Evolutionary conservation across 2,113 vertebrate genomes (phyloP).

Genomic region (Rhipidura dahli): DNA sequence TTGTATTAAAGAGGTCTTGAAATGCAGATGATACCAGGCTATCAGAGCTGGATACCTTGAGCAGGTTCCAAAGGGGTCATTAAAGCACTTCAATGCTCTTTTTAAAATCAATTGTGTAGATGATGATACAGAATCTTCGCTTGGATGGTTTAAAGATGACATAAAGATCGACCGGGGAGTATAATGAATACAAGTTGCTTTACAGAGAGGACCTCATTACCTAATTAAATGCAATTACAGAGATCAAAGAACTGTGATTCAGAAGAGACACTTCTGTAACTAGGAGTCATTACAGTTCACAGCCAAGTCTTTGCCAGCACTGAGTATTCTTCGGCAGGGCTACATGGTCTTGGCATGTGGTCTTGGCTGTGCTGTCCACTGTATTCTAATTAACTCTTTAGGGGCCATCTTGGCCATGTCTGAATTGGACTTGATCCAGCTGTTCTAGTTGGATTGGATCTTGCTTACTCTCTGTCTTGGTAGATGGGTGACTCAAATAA

Average conservation of each 20-base stretch:
- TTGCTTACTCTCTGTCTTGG: neutral
- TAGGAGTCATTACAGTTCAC: neutral
- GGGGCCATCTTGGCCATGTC: neutral
- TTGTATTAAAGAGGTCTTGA: neutral
- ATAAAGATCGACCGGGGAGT: neutral
- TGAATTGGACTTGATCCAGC: neutral
- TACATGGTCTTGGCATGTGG: neutral
- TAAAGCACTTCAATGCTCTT: neutral
- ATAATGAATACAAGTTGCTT: neutral
- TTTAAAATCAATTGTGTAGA: neutral
- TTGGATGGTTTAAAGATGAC: slow-evolving; percentile 15
- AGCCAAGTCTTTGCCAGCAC: neutral
- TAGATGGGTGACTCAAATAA: neutral
- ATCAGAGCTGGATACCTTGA: neutral
- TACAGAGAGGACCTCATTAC: neutral
- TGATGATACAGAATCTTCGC: neutral
- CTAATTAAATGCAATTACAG: slow-evolving; percentile 20
- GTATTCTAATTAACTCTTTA: neutral
- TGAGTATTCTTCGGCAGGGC: neutral
- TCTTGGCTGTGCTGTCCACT: neutral
- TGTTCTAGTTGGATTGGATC: neutral
- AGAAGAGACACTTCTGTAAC: neutral
- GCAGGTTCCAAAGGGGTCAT: neutral
- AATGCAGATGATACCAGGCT: neutral
- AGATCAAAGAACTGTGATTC: neutral